phyloP scores from a whole-genome alignment of 2,888 invertebrate genomes.

The Quadroppia sp. region DNA sequence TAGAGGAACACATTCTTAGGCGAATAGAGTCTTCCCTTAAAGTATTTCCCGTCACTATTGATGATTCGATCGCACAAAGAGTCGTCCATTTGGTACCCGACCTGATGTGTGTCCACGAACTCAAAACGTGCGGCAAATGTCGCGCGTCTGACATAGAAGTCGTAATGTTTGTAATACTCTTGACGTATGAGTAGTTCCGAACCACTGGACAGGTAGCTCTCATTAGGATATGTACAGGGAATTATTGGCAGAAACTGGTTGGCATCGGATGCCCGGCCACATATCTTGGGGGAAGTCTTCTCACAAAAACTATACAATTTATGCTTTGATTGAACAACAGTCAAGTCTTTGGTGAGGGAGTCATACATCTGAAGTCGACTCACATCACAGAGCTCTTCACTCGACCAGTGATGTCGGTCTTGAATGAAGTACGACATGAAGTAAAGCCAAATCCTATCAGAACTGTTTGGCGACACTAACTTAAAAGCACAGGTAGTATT shows the following conservation, averaged over 20 bases:
- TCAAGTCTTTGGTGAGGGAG: constrained; percentile 36
- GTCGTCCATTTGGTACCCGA: constrained; percentile 48
- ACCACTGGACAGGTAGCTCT: constrained; percentile 72
- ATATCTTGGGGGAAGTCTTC: constrained; percentile 48
- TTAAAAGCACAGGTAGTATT: constrained; percentile 77
- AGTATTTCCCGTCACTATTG: constrained; percentile 45
- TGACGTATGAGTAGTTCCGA: constrained; percentile 72
- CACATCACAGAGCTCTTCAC: constrained; percentile 45
- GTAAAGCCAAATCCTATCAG: constrained; percentile 68
- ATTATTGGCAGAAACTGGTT: constrained; percentile 47
- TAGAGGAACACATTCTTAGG: constrained; percentile 76
- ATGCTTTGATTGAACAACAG: background rate
- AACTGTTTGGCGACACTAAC: constrained; percentile 58
- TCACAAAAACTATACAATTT: constrained; percentile 47
- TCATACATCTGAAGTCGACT: constrained; percentile 47
- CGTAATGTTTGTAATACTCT: constrained; percentile 70
- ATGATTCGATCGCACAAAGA: constrained; percentile 44
- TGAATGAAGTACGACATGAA: constrained; percentile 78
- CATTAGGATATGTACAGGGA: constrained; percentile 54
- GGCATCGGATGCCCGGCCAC: constrained; percentile 49
- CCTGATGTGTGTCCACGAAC: constrained; percentile 63
- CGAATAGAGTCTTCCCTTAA: constrained; percentile 64
- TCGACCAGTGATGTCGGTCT: constrained; percentile 51
- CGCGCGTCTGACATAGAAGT: constrained; percentile 64
- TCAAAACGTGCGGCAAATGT: constrained; percentile 74